Evolutionary conservation across 2,113 vertebrate genomes (phyloP).

Genomic region (Erythrocercus mccallii): DNA sequence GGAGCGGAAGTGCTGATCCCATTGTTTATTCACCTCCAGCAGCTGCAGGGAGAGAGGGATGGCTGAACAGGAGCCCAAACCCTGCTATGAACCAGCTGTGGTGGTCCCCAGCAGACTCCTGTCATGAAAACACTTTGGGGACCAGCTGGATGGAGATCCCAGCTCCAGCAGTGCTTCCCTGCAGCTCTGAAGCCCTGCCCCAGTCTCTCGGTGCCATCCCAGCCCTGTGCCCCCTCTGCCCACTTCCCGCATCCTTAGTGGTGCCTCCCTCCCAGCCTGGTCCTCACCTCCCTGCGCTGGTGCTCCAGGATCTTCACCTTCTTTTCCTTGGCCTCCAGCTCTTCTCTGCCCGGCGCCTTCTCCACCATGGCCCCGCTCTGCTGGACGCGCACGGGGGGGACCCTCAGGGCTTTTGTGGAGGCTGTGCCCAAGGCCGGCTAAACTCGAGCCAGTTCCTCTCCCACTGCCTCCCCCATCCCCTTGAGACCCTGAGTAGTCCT

Average conservation of each 20-base stretch:
- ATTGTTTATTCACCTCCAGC: constrained; percentile 97
- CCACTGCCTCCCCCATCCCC: background rate
- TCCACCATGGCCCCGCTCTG: constrained; percentile 54
- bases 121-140: background rate
- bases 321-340: constrained; percentile 77
- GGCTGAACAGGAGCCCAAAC: background rate
- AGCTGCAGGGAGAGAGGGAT: constrained; percentile 74
- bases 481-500: background rate
- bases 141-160: background rate
- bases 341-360: constrained; percentile 53
- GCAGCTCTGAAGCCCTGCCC: background rate
- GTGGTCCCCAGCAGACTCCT: background rate
- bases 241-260: background rate
- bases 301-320: constrained; percentile 97
- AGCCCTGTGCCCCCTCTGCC: background rate
- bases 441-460: background rate
- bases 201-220: background rate
- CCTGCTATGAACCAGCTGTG: background rate
- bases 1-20: constrained; percentile 97
- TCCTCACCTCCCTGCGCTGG: constrained; percentile 91
- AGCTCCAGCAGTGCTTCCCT: background rate
- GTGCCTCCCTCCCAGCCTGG: background rate
- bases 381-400: constrained; percentile 17
- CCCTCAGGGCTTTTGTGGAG: constrained; percentile 33
- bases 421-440: background rate